Conservation (phyloP, 1,140 invertebrate species). For the Drosophila bocki region DNA sequence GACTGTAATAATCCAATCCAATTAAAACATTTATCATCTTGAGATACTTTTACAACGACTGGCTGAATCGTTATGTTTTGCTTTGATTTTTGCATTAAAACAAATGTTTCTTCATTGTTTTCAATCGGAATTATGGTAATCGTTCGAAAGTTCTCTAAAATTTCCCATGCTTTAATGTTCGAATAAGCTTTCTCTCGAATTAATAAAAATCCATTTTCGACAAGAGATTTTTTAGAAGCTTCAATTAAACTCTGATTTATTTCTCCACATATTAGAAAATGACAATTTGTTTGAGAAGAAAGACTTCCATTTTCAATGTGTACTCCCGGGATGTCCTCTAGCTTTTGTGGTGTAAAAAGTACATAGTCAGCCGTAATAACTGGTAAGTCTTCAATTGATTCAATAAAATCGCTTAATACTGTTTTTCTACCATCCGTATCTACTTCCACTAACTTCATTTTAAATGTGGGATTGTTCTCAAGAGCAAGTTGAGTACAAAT, state of each 20-base stretch:
- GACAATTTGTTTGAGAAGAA: conserved; percentile 86
- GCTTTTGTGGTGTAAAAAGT: conserved; percentile 85
- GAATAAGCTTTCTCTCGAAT: conserved; percentile 80
- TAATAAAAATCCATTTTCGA: conserved; percentile 86
- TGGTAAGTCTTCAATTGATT: conserved; percentile 87
- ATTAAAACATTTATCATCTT: conserved; percentile 82
- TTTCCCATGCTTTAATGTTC: conserved; percentile 42
- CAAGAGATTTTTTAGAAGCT: conserved; percentile 64
- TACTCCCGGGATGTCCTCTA: conserved; percentile 86
- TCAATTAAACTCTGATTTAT: conserved; percentile 31
- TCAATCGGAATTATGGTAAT: conserved; percentile 72
- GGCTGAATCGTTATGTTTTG: conserved; percentile 61
- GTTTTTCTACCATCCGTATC: conserved; percentile 84
- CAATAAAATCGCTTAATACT: conserved; percentile 86
- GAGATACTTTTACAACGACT: conserved; percentile 69
- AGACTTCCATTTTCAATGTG: conserved; percentile 88
- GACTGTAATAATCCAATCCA: conserved; percentile 87
- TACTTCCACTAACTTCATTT: conserved; percentile 89
- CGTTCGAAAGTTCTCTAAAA: conserved; percentile 57
- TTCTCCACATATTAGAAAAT: conserved; percentile 87
- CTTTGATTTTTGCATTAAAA: conserved; percentile 81
- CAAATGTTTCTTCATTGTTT: conserved; percentile 62
- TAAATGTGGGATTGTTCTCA: conserved; percentile 90
- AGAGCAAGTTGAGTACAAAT: conserved; percentile 89
- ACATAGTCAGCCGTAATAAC: conserved; percentile 86